Evolutionary conservation across 2,113 vertebrate species (phyloP), one percentile per base, ranked within the genome.

Genomic region (Elephas maximus): DNA sequence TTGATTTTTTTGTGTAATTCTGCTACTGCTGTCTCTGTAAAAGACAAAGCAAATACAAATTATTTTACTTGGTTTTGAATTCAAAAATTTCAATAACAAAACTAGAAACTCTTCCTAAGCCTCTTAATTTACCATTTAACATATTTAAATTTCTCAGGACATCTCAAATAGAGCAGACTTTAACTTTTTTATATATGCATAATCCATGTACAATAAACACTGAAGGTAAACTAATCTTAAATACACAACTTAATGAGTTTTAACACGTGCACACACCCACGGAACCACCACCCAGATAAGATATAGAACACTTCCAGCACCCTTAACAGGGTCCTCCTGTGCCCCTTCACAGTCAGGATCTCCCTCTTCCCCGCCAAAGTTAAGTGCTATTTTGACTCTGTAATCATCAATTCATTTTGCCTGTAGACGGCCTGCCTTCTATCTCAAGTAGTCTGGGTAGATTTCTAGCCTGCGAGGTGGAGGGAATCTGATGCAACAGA

Each of bases 1-100:
- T 60, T 98, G 96, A 99, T 99, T 98, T 98, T 99, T 98, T 98
- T 99, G 74, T 99, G 98, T 69, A 99, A 88, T n/a, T 99, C 99
- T 95, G 98, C 97, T 93, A 98, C 62, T 10, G 51, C 0, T 0
- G 3, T 5, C 90, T 99, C 99, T 99, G 98, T 65, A 98, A 98
- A 98, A 98, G 62, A 97, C 83, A 98, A 97, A 60, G 87, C 2
- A 96, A 98, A 96, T 69, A 90, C 97, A 97, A 96, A 77, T 82
- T 65, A 74, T 92, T 96, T 96, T 94, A 93, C 91, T 97, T 95
- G 93, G 73, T 74, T 93, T 73, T 45, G 9, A 85, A 93, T 79
- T 93, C 21, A 91, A 87, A 97, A 69, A 80, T 57, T 37, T 78
- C 28, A 92, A 73, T 57, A 73, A 63, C 44, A 63, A 57, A 45